Evolutionary conservation across 1,140 invertebrate species (phyloP).

Genomic region (fruit fly (Drosophila melanogaster)): Release_6_plus_ISO1_MT NT_037436.4:14559001-14559500

Average conservation of each 20-base stretch:
- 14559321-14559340: not conserved
- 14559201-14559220: slow-evolving; percentile 38
- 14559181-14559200: slow-evolving; percentile 6
- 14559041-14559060: slow-evolving; percentile 55
- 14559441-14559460: not conserved
- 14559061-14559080: slow-evolving; percentile 60
- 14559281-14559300: slow-evolving; percentile 1
- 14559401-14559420: slow-evolving; percentile 13
- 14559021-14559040: slow-evolving; percentile 57
- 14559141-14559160: slow-evolving; percentile 64
- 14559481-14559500: not conserved
- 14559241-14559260: slow-evolving; percentile 26
- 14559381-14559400: slow-evolving; percentile 16
- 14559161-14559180: slow-evolving; percentile 57
- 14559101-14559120: slow-evolving; percentile 74
- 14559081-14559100: slow-evolving; percentile 71
- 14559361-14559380: slow-evolving; percentile 6
- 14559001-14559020: slow-evolving; percentile 21
- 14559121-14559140: slow-evolving; percentile 7
- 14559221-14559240: slow-evolving; percentile 65
- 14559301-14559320: slow-evolving; percentile 7
- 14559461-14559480: slow-evolving; percentile 1
- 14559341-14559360: not conserved
- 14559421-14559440: not conserved
- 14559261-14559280: slow-evolving; percentile 16